Evolutionary conservation across 2,113 vertebrate species (phyloP), one percentile per base, ranked within the genome.

Genomic region (Sorex araneus): DNA sequence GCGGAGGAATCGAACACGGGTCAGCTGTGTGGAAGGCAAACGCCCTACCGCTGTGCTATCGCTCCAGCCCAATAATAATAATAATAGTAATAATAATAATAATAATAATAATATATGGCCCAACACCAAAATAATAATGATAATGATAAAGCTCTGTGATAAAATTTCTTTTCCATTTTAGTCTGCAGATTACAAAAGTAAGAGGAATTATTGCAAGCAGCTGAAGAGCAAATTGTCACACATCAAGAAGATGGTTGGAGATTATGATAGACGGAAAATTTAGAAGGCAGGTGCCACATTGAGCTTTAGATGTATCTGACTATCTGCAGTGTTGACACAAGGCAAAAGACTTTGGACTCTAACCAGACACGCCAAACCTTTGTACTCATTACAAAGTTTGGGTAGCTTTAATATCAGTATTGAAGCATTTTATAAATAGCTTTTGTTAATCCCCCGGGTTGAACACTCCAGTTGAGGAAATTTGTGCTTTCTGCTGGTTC

Each of bases 171-270:
- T 16, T 70, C 73, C 19, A 80, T 64, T 89, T 30, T 86, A 99
- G 99, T 98, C 98, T n/a, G n/a, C 98, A 90, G 98, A 98, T 54
- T 99, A 99, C 93, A 98, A 98, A 94, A 96, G 94, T 54, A 99
- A 98, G 94, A 99, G 98, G 97, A 98, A 95, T 92, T 97, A 97
- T 69, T 98, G 97, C 95, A 99, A 98, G 93, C 97, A 98, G 75
- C 97, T 99, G 76, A 97, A 98, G 94, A 97, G 97, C 80, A 99
- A 98, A 96, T 97, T 99, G 80, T 98, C 98, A 0, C 98, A 99
- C 94, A 98, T 99, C 97, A 99, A 99, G 97, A 98, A 88, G 88
- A 99, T 97, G 98, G 98, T 99, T 94, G 98, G 96, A 16, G 98
- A 99, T 67, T 99, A 99, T 40, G 99, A 99, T 84, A 97, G 87